phyloP scores from a whole-genome alignment of 2,113 vertebrate genomes.

The Dasyprocta punctata region DNA sequence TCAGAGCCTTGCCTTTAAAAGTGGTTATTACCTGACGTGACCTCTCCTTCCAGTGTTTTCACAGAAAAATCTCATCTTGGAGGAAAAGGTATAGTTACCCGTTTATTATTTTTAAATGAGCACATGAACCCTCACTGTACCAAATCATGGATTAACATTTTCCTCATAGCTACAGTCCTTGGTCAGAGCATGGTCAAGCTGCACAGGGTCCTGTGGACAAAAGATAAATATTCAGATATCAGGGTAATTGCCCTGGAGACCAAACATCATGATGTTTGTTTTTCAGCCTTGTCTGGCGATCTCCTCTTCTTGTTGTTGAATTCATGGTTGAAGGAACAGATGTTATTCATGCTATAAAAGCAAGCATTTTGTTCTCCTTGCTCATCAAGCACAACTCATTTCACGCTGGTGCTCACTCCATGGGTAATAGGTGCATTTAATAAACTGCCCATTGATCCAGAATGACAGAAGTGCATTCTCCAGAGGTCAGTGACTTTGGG shows the following conservation, averaged over 20 bases:
- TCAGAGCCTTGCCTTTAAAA: constrained; percentile 53
- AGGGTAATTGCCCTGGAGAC: constrained; percentile 28
- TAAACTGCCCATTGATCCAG: constrained; percentile 27
- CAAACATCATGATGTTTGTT: constrained; percentile 69
- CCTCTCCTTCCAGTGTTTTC: neutral
- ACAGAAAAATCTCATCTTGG: neutral
- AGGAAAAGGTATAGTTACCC: neutral
- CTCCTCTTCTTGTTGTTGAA: constrained; percentile 11
- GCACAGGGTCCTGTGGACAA: neutral
- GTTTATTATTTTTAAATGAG: constrained; percentile 35
- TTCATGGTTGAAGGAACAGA: constrained; percentile 67
- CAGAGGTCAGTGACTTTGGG: constrained; percentile 42
- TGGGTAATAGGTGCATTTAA: constrained; percentile 49
- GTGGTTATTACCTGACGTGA: neutral
- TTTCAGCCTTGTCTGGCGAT: constrained; percentile 49
- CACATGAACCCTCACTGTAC: neutral
- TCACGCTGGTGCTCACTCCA: neutral
- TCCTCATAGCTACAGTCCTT: neutral
- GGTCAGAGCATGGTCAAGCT: neutral
- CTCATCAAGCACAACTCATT: constrained; percentile 63
- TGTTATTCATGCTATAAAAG: constrained; percentile 62
- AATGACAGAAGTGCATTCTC: constrained; percentile 39
- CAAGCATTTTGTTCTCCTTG: constrained; percentile 50
- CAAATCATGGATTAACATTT: neutral
- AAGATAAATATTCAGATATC: constrained; percentile 43